These are phyloP conservation scores for Shargacucullia verbasci DNA, from an alignment of 2,888 invertebrate genomes.

Conservation along the genomic window DNA sequence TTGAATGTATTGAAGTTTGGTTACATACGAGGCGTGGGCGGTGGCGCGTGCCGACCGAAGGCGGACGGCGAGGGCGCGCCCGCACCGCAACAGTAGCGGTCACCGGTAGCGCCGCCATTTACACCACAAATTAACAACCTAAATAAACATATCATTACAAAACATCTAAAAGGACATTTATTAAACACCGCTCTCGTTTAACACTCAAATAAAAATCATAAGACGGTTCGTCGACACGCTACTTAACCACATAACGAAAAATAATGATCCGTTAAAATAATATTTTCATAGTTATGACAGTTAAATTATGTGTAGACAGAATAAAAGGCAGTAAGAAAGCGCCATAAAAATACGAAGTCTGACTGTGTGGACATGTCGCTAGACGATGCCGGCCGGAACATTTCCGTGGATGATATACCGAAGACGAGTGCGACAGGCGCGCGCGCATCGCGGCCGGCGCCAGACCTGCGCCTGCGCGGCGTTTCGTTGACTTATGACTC, in stretches of 20 bases:
- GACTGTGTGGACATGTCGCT: constrained; percentile 78
- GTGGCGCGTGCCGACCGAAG: constrained; percentile 54
- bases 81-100: constrained; percentile 49
- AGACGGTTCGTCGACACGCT: constrained; percentile 29
- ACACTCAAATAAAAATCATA: constrained; percentile 52
- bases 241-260: constrained; percentile 48
- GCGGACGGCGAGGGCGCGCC: constrained; percentile 49
- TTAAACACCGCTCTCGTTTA: constrained; percentile 40
- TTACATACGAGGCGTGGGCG: constrained; percentile 46
- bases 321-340: constrained; percentile 71
- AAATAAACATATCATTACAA: constrained; percentile 51
- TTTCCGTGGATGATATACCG: constrained; percentile 61
- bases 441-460: constrained; percentile 53
- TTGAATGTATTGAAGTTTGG: constrained; percentile 44
- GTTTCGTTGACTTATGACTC: constrained; percentile 85
- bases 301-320: constrained; percentile 81
- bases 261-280: constrained; percentile 65
- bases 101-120: constrained; percentile 63
- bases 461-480: constrained; percentile 67
- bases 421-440: constrained; percentile 62
- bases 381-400: constrained; percentile 67
- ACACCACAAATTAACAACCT: constrained; percentile 64
- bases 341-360: constrained; percentile 84
- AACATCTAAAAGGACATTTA: constrained; percentile 54
- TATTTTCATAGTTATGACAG: constrained; percentile 75